phyloP scores from a whole-genome alignment of 1,140 invertebrate genomes.

The Acromyrmex charruanus region DNA sequence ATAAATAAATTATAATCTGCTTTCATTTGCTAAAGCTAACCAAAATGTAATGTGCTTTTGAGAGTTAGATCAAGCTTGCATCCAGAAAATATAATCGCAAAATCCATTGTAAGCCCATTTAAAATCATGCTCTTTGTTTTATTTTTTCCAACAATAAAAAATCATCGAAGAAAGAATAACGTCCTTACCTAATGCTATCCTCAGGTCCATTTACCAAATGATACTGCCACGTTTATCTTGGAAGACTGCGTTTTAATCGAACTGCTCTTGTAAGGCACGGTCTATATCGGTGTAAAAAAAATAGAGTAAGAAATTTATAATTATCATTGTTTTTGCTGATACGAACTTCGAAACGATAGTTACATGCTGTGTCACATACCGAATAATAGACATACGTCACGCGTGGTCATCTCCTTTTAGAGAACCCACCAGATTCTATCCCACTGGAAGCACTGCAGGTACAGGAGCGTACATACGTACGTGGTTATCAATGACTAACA shows the following conservation, averaged over 20 bases:
- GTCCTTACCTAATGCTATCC: not conserved
- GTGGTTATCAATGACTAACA: not conserved
- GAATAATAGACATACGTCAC: not conserved
- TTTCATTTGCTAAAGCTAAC: constrained; percentile 19
- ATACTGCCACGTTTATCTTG: not conserved
- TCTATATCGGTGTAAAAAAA: not conserved
- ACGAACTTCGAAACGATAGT: not conserved
- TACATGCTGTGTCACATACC: constrained; percentile 1
- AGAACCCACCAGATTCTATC: too few species aligned
- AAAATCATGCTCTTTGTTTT: not conserved
- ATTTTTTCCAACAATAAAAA: not conserved
- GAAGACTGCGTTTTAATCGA: constrained; percentile 2
- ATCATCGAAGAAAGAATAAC: not conserved
- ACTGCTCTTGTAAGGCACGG: not conserved
- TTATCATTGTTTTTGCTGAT: not conserved
- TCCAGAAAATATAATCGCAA: not conserved
- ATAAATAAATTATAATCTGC: not conserved
- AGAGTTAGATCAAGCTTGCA: not conserved
- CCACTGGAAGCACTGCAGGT: too few species aligned
- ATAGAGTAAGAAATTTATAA: not conserved
- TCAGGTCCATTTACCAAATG: not conserved
- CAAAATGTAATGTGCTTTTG: not conserved
- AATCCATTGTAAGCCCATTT: not conserved
- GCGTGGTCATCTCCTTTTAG: constrained; percentile 6
- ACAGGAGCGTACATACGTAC: not conserved